Conservation (phyloP, 2,113 vertebrate species). For the Puntigrus tetrazona region DNA sequence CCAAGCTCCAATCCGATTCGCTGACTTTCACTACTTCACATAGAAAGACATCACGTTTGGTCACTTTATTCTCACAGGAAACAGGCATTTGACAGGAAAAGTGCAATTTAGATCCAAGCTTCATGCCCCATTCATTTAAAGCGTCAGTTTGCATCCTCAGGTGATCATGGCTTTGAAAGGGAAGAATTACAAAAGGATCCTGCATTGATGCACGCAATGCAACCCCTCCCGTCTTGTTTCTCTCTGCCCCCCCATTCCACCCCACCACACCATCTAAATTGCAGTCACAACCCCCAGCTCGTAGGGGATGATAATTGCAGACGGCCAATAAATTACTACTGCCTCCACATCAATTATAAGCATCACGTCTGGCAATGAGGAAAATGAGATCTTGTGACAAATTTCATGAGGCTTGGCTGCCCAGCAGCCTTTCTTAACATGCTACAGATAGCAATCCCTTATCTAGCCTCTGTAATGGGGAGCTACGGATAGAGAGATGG, state of each 20-base stretch:
- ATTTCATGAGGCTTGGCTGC: slow-evolving; percentile 84
- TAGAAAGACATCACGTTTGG: neutral
- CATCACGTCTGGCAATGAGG: slow-evolving; percentile 84
- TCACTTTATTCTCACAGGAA: no score
- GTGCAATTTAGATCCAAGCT: neutral
- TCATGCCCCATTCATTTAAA: neutral
- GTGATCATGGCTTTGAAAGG: slow-evolving; percentile 48
- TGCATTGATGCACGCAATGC: slow-evolving; percentile 64
- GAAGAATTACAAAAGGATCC: slow-evolving; percentile 60
- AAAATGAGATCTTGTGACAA: slow-evolving; percentile 89
- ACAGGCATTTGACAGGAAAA: no score
- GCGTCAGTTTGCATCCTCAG: slow-evolving; percentile 54
- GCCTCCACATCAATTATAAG: slow-evolving; percentile 88
- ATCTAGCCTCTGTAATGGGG: slow-evolving; percentile 86
- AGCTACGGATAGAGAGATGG: slow-evolving; percentile 83
- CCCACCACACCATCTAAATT: slow-evolving; percentile 75
- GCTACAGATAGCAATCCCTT: slow-evolving; percentile 87
- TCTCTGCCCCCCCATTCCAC: slow-evolving; percentile 47
- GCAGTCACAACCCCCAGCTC: slow-evolving; percentile 82
- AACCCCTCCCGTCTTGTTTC: slow-evolving; percentile 1
- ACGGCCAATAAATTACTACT: slow-evolving; percentile 83
- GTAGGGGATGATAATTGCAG: slow-evolving; percentile 83
- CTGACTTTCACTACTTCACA: slow-evolving; percentile 3
- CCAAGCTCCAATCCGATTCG: neutral
- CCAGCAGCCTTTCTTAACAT: slow-evolving; percentile 85